Evolutionary conservation across 2,113 vertebrate species (phyloP).

Genomic region (Mesembrinibis cayennensis): DNA sequence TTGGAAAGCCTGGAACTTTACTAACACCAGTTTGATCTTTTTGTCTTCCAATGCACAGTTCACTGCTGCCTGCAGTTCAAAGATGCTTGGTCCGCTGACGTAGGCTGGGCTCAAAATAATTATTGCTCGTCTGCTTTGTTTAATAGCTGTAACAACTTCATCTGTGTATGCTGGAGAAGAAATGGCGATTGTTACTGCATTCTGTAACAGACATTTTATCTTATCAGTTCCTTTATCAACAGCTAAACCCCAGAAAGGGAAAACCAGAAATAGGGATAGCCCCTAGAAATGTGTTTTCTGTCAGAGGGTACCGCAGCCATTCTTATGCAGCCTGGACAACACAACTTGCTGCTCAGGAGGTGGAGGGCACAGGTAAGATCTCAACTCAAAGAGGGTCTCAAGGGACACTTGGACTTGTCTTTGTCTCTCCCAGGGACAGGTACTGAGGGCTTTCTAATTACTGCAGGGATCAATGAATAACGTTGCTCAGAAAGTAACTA

Average conservation of each 20-base stretch:
- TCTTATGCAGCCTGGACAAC: not conserved
- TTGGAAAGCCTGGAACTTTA: slow-evolving; percentile 74
- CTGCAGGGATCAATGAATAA: not conserved
- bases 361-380: not conserved
- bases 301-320: not conserved
- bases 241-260: not conserved
- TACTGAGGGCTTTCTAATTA: not conserved
- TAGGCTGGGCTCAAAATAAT: slow-evolving; percentile 84
- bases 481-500: not conserved
- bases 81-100: slow-evolving; percentile 74
- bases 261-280: not conserved
- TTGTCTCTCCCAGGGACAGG: not conserved
- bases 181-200: not conserved
- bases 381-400: not conserved
- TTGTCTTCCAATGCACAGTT: slow-evolving; percentile 77
- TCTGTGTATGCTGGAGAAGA: slow-evolving; percentile 80
- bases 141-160: slow-evolving; percentile 81
- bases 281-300: not conserved
- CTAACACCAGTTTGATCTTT: slow-evolving; percentile 74
- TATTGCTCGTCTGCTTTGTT: slow-evolving; percentile 82
- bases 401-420: not conserved
- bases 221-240: not conserved
- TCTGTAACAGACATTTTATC: not conserved
- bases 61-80: slow-evolving; percentile 87
- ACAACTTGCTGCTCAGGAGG: not conserved